Evolutionary conservation across 2,797 vertebrate genomes (phyloP), one percentile per base, ranked within the genome.

Genomic region (Chaetodon trifasciatus): DNA sequence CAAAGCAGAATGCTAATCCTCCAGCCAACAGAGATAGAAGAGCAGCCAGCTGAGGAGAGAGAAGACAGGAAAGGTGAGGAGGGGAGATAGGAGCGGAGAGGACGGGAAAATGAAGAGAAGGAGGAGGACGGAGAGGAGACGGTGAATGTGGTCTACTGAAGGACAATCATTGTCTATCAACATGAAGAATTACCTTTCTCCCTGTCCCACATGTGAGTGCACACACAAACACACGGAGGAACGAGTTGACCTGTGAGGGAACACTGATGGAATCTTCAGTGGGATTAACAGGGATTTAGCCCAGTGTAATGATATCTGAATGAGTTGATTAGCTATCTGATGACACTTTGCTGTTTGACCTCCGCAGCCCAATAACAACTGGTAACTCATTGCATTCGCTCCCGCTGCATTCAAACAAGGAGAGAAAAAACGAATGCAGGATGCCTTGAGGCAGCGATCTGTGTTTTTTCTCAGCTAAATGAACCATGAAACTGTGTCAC

Each of bases 121-220:
- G 68, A 70, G 55, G 79, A 71, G 82, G 89, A 83, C 73, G 23
- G 46, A 86, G 78, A 83, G 88, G 85, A 82, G 85, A 88, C 40
- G 12, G 67, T 49, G 79, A 86, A 86, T 66, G 79, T 88, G 86
- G 86, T 84, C 88, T 76, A 81, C 56, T 86, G 88, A 93, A 93
- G 93, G 94, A 89, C 93, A 93, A 93, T 94, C 91, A 93, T 89
- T 91, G 93, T 91, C 93, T 82, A 93, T 93, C 93, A 94, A 90
- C 88, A 88, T 92, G 87, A 93, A 90, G 91, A 93, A 94, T 93
- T 90, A 89, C 91, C 89, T 93, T 86, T 86, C 83, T 85, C 83
- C 74, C 32, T 44, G 77, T 90, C 90, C 83, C 37, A 74, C 86
- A 89, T 64, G 84, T 82, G 85, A 74, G 58, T 8, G 0, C 81